Evolutionary conservation across 2,888 invertebrate genomes (phyloP), one percentile per base, ranked within the genome.

Genomic region (Rosalia funebris): DNA sequence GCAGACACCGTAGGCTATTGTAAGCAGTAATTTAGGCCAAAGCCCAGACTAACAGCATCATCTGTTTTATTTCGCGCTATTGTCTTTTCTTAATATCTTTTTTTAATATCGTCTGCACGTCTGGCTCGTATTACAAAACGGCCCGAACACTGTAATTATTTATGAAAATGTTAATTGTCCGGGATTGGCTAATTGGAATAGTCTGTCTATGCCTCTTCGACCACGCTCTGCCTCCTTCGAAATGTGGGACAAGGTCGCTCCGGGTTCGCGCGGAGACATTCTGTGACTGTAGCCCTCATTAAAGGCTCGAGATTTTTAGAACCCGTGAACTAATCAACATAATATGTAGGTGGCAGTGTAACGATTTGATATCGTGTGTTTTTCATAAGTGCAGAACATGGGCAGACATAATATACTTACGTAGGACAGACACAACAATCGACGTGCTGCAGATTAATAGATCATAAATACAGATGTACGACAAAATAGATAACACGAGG

Each of bases 41-140:
- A 57, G 57, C 37, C 11, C 32, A 50, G 52, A 45, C 57, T 20
- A 17, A 44, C 31, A 31, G n/a, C 53, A 31, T n/a, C 57, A 37
- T 58, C 57, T 58, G 57, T 41, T 58, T 52, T 45, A 52, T 58
- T 52, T 58, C 57, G 37, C 31, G 17, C 25, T 37, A 42, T 58
- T 58, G 52, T 58, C 7, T 3, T 25, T 5, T 52, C 52, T 48
- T 48, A 52, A 52, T 58, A 58, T 58, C 57, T 52, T 25, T 41
- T 48, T 53, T 53, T 42, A 53, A 53, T 42, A 53, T 53, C 42
- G 53, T 41, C 53, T 42, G 41, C 42, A 32, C 15, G 53, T 53
- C 53, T 53, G 53, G 53, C 42, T 42, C 53, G 41, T 14, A 25
- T 53, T 42, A 42, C 50, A 16, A 11, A 3, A 16, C 42, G 31